Evolutionary conservation across 2,113 vertebrate genomes (phyloP).

Genomic region (Eurystomus gularis): DNA sequence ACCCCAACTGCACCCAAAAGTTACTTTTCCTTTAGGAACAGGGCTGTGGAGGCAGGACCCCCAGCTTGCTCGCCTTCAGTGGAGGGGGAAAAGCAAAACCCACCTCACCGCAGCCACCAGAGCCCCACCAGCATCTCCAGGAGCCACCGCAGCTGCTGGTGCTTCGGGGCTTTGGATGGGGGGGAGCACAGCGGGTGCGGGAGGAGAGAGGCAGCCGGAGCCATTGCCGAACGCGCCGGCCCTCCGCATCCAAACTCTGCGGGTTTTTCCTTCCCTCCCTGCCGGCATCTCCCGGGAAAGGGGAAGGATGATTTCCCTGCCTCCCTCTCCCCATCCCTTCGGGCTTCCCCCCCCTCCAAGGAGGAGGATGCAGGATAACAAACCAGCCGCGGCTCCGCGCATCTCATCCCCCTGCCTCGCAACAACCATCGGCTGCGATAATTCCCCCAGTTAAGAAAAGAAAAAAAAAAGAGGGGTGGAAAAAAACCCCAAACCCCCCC

Average conservation of each 20-base stretch:
- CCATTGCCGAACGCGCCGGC: not conserved
- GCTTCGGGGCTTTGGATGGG: not conserved
- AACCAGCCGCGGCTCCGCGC: not conserved
- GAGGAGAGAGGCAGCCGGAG: not conserved
- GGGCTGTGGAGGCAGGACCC: not conserved
- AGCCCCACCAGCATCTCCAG: not conserved
- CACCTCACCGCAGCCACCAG: rapidly evolving
- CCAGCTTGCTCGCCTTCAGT: not conserved
- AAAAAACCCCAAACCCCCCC: too few relatives aligned
- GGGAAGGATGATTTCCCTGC: not conserved
- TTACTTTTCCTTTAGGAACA: slow-evolving; percentile 21
- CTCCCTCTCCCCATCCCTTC: not conserved
- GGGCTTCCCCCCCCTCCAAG: not conserved
- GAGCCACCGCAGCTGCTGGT: not conserved
- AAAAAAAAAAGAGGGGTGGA: not conserved
- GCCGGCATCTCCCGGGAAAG: not conserved
- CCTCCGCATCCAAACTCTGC: slow-evolving; percentile 20
- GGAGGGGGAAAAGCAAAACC: not conserved
- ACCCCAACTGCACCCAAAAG: not conserved
- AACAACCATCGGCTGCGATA: not conserved
- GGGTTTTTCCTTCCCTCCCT: not conserved
- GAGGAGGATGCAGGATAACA: not conserved
- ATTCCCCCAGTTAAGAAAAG: not conserved
- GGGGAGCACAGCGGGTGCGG: not conserved
- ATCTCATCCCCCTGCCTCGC: not conserved